Evolutionary conservation across 2,113 vertebrate genomes (phyloP).

Genomic region (Indicator indicator): DNA sequence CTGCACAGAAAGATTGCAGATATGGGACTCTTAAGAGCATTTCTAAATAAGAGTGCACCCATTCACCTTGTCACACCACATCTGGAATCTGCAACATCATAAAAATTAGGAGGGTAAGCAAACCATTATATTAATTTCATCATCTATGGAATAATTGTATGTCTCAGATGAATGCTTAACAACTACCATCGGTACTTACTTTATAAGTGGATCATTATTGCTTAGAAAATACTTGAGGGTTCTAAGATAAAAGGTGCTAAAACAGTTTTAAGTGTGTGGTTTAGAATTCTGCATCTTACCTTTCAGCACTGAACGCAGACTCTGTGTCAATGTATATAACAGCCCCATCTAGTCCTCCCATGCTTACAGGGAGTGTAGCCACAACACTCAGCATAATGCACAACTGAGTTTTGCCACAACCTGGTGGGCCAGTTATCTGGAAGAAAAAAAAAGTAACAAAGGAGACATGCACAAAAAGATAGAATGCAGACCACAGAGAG

Average conservation of each 20-base stretch:
- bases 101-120: not conserved
- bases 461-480: not conserved
- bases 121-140: not conserved
- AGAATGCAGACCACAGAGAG: not conserved
- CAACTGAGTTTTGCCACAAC: conserved; percentile 88
- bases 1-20: not conserved
- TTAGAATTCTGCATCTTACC: conserved; percentile 66
- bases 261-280: not conserved
- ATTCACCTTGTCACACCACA: not conserved
- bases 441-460: not conserved
- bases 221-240: not conserved
- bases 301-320: conserved; percentile 86
- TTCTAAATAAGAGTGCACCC: not conserved
- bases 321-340: conserved; percentile 87
- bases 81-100: not conserved
- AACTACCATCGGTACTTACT: not conserved
- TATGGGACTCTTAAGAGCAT: not conserved
- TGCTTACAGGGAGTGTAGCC: conserved; percentile 79
- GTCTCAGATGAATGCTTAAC: not conserved
- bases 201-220: not conserved
- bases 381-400: conserved; percentile 86
- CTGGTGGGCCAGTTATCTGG: conserved; percentile 86
- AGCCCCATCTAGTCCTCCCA: conserved; percentile 82
- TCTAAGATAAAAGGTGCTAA: not conserved
- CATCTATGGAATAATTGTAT: not conserved